Conservation (phyloP, 1,140 invertebrate genomes). For the Berghia stephanieae region DNA sequence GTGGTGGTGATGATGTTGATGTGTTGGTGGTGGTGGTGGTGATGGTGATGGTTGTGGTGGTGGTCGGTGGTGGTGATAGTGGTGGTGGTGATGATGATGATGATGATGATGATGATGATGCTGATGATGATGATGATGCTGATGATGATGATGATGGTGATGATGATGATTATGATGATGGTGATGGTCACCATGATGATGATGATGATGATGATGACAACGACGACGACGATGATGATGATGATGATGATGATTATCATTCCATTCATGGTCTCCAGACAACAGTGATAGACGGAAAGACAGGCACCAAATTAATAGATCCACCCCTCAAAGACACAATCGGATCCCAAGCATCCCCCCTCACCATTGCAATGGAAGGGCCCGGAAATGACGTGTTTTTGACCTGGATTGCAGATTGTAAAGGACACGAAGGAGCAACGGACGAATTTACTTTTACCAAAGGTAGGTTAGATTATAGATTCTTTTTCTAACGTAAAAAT, state of each 20-base stretch:
- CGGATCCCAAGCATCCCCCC: conserved; percentile 75
- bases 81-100: not conserved
- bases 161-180: no score
- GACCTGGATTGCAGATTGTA: conserved; percentile 79
- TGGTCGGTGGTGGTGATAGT: no score
- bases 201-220: no score
- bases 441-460: conserved; percentile 65
- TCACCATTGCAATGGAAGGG: conserved; percentile 74
- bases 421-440: conserved; percentile 66
- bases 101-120: no score
- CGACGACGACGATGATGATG: no score
- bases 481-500: not conserved
- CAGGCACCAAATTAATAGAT: conserved; percentile 73
- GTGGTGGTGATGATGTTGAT: not conserved
- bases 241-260: no score
- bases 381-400: conserved; percentile 79
- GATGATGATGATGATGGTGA: no score
- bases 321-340: conserved; percentile 74
- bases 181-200: no score
- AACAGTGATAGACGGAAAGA: conserved; percentile 76
- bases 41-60: no score
- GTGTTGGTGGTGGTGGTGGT: no score
- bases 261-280: conserved; percentile 64
- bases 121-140: no score
- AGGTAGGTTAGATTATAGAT: conserved; percentile 53